phyloP scores from a whole-genome alignment of 2,797 vertebrate genomes.

The Nyctibius grandis region DNA sequence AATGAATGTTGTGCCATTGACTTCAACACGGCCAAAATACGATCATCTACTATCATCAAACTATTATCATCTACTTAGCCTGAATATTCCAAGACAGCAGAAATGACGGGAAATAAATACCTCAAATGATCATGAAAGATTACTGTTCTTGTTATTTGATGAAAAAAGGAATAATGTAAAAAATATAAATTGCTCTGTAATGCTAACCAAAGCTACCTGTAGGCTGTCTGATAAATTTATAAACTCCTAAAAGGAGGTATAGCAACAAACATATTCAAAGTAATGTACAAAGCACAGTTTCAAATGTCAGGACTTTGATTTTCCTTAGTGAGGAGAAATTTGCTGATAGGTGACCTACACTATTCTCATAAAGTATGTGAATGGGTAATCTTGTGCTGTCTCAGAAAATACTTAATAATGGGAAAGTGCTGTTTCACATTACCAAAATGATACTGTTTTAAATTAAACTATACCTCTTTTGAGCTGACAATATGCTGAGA shows the following conservation, averaged over 20 bases:
- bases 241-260: not conserved
- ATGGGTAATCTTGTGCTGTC: not conserved
- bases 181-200: not conserved
- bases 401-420: not conserved
- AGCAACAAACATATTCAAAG: not conserved
- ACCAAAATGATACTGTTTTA: not conserved
- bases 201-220: not conserved
- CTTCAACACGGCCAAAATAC: not conserved
- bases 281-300: not conserved
- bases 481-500: not conserved
- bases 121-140: not conserved
- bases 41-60: not conserved
- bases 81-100: not conserved
- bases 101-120: not conserved
- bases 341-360: not conserved
- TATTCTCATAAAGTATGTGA: not conserved
- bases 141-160: not conserved
- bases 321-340: not conserved
- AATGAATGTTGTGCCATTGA: not conserved
- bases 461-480: slow-evolving; percentile 17
- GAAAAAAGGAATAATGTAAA: not conserved
- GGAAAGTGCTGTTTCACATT: not conserved
- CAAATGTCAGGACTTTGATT: not conserved
- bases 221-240: not conserved
- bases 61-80: not conserved